These are phyloP conservation scores for Gnathonemus longibarbis DNA, from an alignment of 2,113 vertebrate genomes.

Conservation along the genomic window DNA sequence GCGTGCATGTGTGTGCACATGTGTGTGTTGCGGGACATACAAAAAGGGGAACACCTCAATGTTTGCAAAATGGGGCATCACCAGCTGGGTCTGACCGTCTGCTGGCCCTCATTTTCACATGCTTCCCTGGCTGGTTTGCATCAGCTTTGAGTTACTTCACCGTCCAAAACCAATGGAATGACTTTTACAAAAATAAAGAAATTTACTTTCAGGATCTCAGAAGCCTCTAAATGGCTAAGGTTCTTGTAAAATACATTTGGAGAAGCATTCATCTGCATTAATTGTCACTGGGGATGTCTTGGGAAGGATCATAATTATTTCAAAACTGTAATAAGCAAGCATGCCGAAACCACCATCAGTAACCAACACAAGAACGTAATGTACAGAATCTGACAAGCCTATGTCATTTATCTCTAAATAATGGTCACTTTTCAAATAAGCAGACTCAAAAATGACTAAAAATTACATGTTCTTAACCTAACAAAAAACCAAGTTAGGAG, in stretches of 20 bases:
- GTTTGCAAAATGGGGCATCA: conserved; percentile 43
- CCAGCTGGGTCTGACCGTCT: conserved; percentile 45
- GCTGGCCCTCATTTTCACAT: conserved; percentile 54
- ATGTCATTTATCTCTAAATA: not conserved
- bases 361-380: not conserved
- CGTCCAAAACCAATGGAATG: conserved; percentile 21
- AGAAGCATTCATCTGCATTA: not conserved
- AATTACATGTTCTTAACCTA: not conserved
- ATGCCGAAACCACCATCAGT: not conserved
- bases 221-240: not conserved
- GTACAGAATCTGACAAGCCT: not conserved
- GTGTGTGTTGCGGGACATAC: conserved; percentile 1
- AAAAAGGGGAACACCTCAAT: conserved; percentile 31
- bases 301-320: not conserved
- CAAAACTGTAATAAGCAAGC: not conserved
- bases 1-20: no score
- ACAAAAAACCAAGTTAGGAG: not conserved
- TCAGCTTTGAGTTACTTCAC: not conserved
- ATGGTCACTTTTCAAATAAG: not conserved
- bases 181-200: not conserved
- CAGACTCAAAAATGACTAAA: not conserved
- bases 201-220: not conserved
- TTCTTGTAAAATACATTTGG: not conserved
- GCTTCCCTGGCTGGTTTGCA: conserved; percentile 53
- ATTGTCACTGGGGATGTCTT: not conserved